A percentile compares a stretch with the other conserved stretches of the same genome.
These are phyloP conservation scores for Fragum whitleyi DNA, from an alignment of 2,888 invertebrate genomes.

Conservation along the genomic window DNA sequence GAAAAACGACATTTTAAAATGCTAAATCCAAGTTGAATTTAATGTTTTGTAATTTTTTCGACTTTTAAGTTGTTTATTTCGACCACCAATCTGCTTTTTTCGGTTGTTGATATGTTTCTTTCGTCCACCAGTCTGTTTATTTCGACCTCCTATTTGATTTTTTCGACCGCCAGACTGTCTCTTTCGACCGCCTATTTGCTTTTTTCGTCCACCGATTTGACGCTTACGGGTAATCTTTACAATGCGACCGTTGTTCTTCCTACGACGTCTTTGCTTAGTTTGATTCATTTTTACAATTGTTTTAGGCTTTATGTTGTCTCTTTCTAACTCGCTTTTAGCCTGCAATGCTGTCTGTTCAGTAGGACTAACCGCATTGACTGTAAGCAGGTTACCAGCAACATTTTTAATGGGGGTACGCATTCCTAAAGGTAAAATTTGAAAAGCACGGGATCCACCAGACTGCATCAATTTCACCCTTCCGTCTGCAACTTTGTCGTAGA, in stretches of 20 bases:
- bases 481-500: slow-evolving; percentile 32
- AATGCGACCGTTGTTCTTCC: slow-evolving; percentile 23
- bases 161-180: background rate
- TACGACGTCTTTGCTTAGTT: background rate
- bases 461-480: slow-evolving; percentile 28
- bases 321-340: slow-evolving; percentile 19
- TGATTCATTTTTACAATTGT: slow-evolving; percentile 32
- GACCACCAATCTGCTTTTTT: background rate
- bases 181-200: background rate
- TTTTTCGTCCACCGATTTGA: slow-evolving; percentile 13
- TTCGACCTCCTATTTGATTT: slow-evolving; percentile 3
- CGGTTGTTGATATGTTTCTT: too few relatives aligned
- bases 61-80: background rate
- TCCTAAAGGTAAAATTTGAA: background rate
- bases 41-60: background rate
- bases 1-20: slow-evolving; percentile 29
- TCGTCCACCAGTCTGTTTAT: background rate
- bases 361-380: slow-evolving; percentile 2
- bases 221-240: background rate
- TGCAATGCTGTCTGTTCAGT: slow-evolving; percentile 13
- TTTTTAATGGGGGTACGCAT: background rate
- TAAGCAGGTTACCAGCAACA: background rate
- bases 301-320: slow-evolving; percentile 43
- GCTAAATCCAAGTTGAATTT: background rate
- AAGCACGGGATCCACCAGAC: background rate